A percentile compares a stretch with the other conserved stretches of the same genome.
phyloP scores from a whole-genome alignment of 2,888 invertebrate species.

The Megalurothrips usitatus region DNA sequence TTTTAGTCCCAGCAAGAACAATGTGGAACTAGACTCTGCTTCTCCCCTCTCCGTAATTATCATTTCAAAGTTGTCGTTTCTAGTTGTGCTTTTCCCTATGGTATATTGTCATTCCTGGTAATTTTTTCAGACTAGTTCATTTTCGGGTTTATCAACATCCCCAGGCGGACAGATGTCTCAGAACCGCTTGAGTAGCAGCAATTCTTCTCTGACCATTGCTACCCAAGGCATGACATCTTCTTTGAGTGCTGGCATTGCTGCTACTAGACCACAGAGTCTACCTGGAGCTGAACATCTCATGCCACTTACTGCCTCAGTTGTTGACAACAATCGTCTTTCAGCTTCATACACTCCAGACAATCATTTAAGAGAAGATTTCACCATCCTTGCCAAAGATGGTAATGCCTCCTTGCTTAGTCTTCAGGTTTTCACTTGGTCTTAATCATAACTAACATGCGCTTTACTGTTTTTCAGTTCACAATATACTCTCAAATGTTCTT shows the following conservation, averaged over 20 bases:
- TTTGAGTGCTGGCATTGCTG: slow-evolving; percentile 45
- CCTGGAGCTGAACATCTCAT: slow-evolving; percentile 51
- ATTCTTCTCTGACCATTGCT: slow-evolving; percentile 42
- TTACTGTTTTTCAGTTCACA: slow-evolving; percentile 47
- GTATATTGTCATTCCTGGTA: neutral
- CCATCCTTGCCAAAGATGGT: slow-evolving; percentile 64
- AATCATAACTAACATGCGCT: slow-evolving; percentile 13
- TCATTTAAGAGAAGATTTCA: slow-evolving; percentile 60
- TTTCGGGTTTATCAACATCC: slow-evolving; percentile 43
- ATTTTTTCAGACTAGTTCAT: slow-evolving; percentile 41
- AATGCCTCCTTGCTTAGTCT: slow-evolving; percentile 36
- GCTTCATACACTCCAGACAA: slow-evolving; percentile 47
- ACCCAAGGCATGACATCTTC: neutral
- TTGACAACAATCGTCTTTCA: slow-evolving; percentile 31
- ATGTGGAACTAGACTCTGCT: slow-evolving; percentile 45
- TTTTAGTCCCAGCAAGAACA: slow-evolving; percentile 41
- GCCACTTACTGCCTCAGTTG: slow-evolving; percentile 38
- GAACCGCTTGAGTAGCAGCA: slow-evolving; percentile 40
- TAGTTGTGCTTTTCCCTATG: neutral
- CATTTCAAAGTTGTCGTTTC: neutral
- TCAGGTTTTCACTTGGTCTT: neutral
- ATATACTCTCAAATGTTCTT: slow-evolving; percentile 50
- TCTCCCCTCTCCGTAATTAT: slow-evolving; percentile 48
- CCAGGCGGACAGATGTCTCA: slow-evolving; percentile 34
- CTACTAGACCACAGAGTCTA: slow-evolving; percentile 54